Evolutionary conservation across 2,113 vertebrate species (phyloP).

Genomic region (Nibea coibor): DNA sequence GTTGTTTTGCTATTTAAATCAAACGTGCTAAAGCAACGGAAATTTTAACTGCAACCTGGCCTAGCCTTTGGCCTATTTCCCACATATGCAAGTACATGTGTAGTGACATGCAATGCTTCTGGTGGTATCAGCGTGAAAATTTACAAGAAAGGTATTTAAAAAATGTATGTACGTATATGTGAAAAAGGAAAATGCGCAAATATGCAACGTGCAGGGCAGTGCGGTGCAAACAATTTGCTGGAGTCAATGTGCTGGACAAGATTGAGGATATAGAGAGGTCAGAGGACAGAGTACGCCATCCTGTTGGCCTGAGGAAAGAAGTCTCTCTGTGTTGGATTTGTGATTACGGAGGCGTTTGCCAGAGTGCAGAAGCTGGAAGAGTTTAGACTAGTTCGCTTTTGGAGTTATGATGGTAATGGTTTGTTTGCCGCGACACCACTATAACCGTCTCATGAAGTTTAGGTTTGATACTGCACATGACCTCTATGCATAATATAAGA

Average conservation of each 20-base stretch:
- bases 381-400: not conserved
- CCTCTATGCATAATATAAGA: conserved; percentile 5
- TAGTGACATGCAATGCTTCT: not conserved
- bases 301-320: not conserved
- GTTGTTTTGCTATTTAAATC: not conserved
- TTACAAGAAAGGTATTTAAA: not conserved
- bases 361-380: not conserved
- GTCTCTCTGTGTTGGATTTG: not conserved
- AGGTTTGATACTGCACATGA: not conserved
- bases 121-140: not conserved
- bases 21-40: not conserved
- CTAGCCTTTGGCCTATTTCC: not conserved
- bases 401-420: not conserved
- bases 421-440: not conserved
- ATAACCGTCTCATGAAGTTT: not conserved
- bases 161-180: too few relatives aligned
- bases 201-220: not conserved
- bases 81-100: not conserved
- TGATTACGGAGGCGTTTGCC: not conserved
- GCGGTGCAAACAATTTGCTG: not conserved
- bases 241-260: not conserved
- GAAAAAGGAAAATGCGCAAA: not conserved
- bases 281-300: not conserved
- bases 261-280: not conserved
- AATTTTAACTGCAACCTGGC: not conserved